Evolutionary conservation across 2,113 vertebrate species (phyloP).

Genomic region (Eolophus roseicapilla): DNA sequence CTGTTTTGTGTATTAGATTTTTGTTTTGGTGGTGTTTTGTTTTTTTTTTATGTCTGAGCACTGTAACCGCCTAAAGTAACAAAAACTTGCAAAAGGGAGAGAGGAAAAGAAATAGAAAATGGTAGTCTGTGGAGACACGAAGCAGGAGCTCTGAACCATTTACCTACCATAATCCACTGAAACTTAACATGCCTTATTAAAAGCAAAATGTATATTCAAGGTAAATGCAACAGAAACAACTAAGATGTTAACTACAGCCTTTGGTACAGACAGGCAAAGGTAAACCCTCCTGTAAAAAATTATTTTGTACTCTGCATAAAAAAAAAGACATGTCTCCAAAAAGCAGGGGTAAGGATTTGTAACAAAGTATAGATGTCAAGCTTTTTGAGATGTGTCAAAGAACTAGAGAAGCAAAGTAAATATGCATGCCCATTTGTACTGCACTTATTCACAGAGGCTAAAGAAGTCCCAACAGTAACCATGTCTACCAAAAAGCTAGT

Average conservation of each 20-base stretch:
- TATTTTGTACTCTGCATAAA: neutral
- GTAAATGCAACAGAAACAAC: neutral
- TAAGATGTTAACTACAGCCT: neutral
- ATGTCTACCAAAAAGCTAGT: neutral
- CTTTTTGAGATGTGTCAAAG: neutral
- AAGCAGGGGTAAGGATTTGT: neutral
- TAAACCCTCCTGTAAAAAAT: neutral
- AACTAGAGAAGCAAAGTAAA: neutral
- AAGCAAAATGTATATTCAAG: neutral
- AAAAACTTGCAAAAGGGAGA: neutral
- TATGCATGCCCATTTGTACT: neutral
- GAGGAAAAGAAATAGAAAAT: neutral
- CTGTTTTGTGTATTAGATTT: neutral
- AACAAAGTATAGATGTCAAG: neutral
- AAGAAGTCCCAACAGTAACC: neutral
- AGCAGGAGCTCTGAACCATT: neutral
- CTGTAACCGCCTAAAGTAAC: neutral
- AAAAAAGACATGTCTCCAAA: neutral
- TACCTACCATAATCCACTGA: neutral
- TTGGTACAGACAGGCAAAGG: neutral
- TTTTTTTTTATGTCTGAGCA: neutral
- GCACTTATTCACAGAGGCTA: neutral
- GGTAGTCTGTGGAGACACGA: neutral
- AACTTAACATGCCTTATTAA: neutral
- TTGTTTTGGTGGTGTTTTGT: neutral